Evolutionary conservation across 1,140 invertebrate genomes (phyloP).

Genomic region (Drosophila busckii): DNA sequence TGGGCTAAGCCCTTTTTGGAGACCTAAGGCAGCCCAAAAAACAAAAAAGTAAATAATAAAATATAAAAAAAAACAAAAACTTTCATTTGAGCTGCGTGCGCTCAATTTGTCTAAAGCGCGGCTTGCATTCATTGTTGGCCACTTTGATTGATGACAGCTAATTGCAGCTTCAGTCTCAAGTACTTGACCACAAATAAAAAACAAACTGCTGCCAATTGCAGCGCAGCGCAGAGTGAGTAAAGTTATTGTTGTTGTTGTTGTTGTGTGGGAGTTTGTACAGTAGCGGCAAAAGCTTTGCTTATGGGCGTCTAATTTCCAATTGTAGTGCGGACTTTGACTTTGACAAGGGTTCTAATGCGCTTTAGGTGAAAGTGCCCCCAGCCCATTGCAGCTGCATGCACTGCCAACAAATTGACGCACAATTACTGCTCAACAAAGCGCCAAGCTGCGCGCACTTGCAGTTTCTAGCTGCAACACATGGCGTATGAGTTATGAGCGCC

Average conservation of each 20-base stretch:
- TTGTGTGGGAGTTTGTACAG: no score
- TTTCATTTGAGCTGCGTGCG: slow-evolving; percentile 60
- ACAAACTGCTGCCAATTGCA: no score
- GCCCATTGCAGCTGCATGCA: slow-evolving; percentile 17
- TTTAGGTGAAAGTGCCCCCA: slow-evolving; percentile 50
- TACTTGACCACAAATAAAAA: slow-evolving; percentile 6
- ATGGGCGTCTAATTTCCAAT: slow-evolving; percentile 32
- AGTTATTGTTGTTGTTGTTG: slow-evolving; percentile 23
- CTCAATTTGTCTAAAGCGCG: slow-evolving; percentile 35
- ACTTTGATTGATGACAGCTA: slow-evolving; percentile 73
- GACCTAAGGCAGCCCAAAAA: slow-evolving; percentile 34
- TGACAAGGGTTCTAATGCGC: slow-evolving; percentile 69
- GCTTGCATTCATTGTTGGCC: slow-evolving; percentile 66
- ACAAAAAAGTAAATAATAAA: slow-evolving; percentile 4
- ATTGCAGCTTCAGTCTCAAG: slow-evolving; percentile 58
- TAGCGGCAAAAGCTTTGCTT: no score
- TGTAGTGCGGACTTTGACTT: slow-evolving; percentile 47
- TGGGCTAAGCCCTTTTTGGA: slow-evolving; percentile 60
- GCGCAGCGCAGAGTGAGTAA: slow-evolving; percentile 19
- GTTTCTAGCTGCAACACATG: slow-evolving; percentile 24
- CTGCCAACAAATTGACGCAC: slow-evolving; percentile 61
- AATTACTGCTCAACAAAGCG: slow-evolving; percentile 66
- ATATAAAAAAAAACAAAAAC: slow-evolving; percentile 18
- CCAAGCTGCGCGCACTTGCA: slow-evolving; percentile 33
- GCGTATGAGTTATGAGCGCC: slow-evolving; percentile 66